Evolutionary conservation across 2,113 vertebrate species (phyloP).

Genomic region (Cinclus mexicanus): DNA sequence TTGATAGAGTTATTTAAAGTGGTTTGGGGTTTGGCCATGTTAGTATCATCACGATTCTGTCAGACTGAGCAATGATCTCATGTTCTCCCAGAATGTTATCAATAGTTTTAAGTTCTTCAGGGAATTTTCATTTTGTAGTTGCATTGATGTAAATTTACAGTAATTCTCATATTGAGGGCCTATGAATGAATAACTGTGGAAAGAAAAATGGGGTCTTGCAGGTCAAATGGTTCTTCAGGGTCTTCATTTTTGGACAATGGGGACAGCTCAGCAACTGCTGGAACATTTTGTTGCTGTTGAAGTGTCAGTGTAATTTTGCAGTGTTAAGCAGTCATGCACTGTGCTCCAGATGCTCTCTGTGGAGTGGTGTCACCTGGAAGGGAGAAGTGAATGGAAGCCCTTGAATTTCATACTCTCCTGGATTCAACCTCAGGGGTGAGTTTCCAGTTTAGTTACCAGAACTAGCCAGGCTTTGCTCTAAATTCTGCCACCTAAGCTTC

Average conservation of each 20-base stretch:
- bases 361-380: neutral
- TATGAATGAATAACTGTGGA: neutral
- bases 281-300: neutral
- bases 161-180: neutral
- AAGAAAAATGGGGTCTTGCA: neutral
- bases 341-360: neutral
- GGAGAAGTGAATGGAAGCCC: neutral
- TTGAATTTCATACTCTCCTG: neutral
- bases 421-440: neutral
- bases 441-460: neutral
- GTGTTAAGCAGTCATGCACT: neutral
- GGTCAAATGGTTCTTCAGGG: neutral
- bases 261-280: neutral
- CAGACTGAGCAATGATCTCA: neutral
- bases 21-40: neutral
- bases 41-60: neutral
- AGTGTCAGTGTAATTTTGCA: conserved; percentile 6
- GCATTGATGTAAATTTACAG: neutral
- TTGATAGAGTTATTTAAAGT: neutral
- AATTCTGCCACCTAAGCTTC: neutral
- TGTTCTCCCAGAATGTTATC: neutral
- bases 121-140: neutral
- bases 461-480: neutral
- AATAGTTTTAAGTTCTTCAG: neutral
- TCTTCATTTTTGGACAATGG: neutral